phyloP scores from a whole-genome alignment of 2,888 invertebrate genomes.

The Tortrix viridana region DNA sequence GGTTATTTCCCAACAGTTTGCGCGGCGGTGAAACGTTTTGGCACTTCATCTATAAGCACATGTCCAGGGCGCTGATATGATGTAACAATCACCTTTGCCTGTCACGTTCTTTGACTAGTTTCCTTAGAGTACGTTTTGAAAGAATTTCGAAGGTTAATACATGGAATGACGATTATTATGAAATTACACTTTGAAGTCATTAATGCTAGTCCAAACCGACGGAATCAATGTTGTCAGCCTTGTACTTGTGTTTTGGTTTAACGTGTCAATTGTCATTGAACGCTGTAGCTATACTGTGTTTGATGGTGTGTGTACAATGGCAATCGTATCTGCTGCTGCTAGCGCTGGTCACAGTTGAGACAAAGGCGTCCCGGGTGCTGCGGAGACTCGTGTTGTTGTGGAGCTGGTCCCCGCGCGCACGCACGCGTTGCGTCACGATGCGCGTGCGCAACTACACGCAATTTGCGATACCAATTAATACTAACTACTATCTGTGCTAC shows the following conservation, averaged over 20 bases:
- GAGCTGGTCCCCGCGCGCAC: constrained; percentile 29
- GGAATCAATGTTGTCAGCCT: too few species aligned
- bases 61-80: constrained; percentile 14
- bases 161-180: too few species aligned
- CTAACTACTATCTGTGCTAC: background rate
- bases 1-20: constrained; percentile 32
- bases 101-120: background rate
- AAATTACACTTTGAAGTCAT: too few species aligned
- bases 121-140: background rate
- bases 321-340: too few species aligned
- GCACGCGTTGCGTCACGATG: constrained; percentile 28
- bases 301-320: too few species aligned
- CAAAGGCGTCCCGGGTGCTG: too few species aligned
- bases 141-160: background rate
- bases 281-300: too few species aligned
- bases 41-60: constrained; percentile 12
- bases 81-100: constrained; percentile 23
- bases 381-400: background rate
- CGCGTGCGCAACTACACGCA: constrained; percentile 40
- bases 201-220: too few species aligned
- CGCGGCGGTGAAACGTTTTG: constrained; percentile 24
- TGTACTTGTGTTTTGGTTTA: too few species aligned
- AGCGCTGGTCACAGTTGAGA: too few species aligned
- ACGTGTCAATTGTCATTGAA: too few species aligned
- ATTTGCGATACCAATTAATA: constrained; percentile 18